Conservation (phyloP, 2,113 vertebrate genomes). For the Copsychus sechellarum region DNA sequence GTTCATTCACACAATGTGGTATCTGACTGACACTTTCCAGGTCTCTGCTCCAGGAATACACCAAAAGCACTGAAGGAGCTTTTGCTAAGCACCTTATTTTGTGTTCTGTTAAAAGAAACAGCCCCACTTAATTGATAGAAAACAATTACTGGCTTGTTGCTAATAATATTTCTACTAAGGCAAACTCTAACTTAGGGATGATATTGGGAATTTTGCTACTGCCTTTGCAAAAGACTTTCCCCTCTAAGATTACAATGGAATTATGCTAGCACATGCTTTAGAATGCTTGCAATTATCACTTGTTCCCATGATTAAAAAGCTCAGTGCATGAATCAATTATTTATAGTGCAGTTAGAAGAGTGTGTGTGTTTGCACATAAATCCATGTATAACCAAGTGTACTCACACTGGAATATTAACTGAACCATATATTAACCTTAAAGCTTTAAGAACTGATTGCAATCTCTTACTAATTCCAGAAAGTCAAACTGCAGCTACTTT, state of each 20-base stretch:
- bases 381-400: background rate
- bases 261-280: background rate
- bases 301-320: background rate
- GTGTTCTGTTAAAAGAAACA: background rate
- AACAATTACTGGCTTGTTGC: background rate
- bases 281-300: background rate
- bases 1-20: background rate
- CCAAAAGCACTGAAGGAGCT: background rate
- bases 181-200: background rate
- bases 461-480: background rate
- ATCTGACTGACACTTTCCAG: background rate
- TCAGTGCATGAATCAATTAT: background rate
- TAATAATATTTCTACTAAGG: background rate
- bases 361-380: background rate
- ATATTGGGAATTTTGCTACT: background rate
- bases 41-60: background rate
- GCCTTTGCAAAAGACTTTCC: background rate
- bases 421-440: background rate
- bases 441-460: background rate
- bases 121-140: background rate
- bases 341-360: background rate
- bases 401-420: background rate
- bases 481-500: background rate
- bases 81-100: background rate
- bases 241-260: background rate